Evolutionary conservation across 2,888 invertebrate species (phyloP), one percentile per base, ranked within the genome.

Genomic region (Archaeoteleia sp.): DNA sequence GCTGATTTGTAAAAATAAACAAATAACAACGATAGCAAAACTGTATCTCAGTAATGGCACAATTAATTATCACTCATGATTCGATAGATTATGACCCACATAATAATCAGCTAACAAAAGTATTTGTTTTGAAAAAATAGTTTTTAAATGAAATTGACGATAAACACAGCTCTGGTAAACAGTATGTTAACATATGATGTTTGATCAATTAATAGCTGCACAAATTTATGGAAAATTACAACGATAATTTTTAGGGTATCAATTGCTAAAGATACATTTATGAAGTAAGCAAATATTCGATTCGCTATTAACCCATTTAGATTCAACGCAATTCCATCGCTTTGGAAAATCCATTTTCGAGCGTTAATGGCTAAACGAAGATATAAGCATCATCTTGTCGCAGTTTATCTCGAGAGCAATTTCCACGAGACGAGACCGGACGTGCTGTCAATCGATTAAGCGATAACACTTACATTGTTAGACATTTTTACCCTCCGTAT

Each of bases 341-440:
- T 61, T 61, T 57, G 51, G 51, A 57, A 61, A 61, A 61, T 57
- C 61, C 45, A 61, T 67, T 61, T 67, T 61, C 61, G 23, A 57
- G 51, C 42, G 55, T 67, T 67, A 67, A 67, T 67, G 51, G 67
- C 30, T 67, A 57, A 67, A 61, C 43, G 67, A 57, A 61, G 67
- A 61, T 61, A 54, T 57, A 51, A 61, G 46, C 60, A 57, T 61
- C 67, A 35, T 29, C 57, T 57, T 35, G 45, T 67, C 61, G 51
- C 61, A 67, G 55, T 61, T 61, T 67, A 67, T 57, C 61, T 61
- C 45, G 35, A 53, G 42, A 51, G 61, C 37, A 57, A 67, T 61
- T 61, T 57, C 25, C 27, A 61, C 55, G 42, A 30, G 45, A 20
- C 14, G 55, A 23, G 10, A 42, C 39, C 9, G 12, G 27, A 43